A percentile compares a stretch with the other conserved stretches of the same genome.
These are phyloP conservation scores for Odontophorus gujanensis DNA, from an alignment of 2,113 vertebrate species.

Conservation along the genomic window DNA sequence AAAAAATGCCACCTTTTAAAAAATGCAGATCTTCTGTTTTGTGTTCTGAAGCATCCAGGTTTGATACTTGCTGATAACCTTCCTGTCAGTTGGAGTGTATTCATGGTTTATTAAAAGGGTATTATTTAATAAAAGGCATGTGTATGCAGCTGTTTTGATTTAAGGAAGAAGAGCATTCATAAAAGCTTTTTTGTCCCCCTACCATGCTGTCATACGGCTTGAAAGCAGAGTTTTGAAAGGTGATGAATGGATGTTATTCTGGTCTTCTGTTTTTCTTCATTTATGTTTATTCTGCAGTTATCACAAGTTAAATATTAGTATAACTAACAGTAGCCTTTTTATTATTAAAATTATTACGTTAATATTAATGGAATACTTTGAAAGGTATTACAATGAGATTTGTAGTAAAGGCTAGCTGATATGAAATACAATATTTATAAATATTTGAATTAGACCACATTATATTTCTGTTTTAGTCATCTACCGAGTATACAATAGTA, in stretches of 20 bases:
- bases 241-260: background rate
- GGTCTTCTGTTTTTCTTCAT: background rate
- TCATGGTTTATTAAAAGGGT: background rate
- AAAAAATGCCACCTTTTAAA: background rate
- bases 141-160: background rate
- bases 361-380: background rate
- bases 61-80: background rate
- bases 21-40: background rate
- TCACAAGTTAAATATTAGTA: background rate
- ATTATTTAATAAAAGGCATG: background rate
- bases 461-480: background rate
- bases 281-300: background rate
- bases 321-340: background rate
- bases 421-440: background rate
- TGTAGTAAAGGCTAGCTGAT: background rate
- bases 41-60: background rate
- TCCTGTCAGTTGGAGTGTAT: background rate
- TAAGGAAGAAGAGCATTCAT: accelerated
- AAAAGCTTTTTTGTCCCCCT: background rate
- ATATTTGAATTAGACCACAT: background rate
- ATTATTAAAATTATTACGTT: background rate
- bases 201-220: background rate
- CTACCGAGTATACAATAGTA: background rate
- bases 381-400: background rate
- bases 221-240: background rate